A percentile compares a stretch with the other conserved stretches of the same genome.
These are phyloP conservation scores for Chaetophractus vellerosus DNA, from an alignment of 2,797 vertebrate genomes.

Conservation along the genomic window DNA sequence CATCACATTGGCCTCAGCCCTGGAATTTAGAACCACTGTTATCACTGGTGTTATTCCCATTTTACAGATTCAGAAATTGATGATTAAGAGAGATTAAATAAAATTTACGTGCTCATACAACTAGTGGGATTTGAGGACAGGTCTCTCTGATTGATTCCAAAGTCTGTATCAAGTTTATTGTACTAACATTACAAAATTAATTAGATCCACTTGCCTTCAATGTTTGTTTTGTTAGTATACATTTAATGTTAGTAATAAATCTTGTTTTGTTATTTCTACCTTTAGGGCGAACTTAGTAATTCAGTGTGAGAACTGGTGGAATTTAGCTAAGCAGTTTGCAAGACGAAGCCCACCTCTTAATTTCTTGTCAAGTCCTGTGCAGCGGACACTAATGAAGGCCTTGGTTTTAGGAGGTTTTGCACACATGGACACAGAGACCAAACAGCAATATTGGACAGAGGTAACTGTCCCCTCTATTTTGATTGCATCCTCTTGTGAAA, in stretches of 20 bases:
- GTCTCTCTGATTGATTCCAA: neutral
- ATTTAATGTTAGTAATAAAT: neutral
- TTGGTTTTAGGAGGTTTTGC: slow-evolving; percentile 98
- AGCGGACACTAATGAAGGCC: slow-evolving; percentile 98
- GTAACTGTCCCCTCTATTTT: slow-evolving; percentile 87
- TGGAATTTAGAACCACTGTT: slow-evolving; percentile 1
- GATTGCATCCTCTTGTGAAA: neutral
- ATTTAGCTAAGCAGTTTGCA: slow-evolving; percentile 98
- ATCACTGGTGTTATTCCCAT: neutral
- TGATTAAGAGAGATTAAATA: slow-evolving; percentile 17
- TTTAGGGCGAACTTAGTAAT: slow-evolving; percentile 98
- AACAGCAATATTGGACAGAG: slow-evolving; percentile 99
- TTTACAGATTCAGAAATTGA: slow-evolving; percentile 33
- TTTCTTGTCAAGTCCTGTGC: slow-evolving; percentile 97
- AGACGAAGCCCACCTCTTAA: slow-evolving; percentile 97
- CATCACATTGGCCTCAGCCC: neutral
- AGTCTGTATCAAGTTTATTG: neutral
- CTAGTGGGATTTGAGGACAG: neutral
- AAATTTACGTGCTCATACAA: neutral
- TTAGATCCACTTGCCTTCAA: neutral
- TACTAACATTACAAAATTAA: neutral
- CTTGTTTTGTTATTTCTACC: slow-evolving; percentile 47
- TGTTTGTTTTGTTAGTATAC: slow-evolving; percentile 32
- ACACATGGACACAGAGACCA: slow-evolving; percentile 98
- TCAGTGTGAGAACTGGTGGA: slow-evolving; percentile 99